Base-by-base conservation (phyloP, 2,113 vertebrate species). In the Hippocampus abdominalis region DNA sequence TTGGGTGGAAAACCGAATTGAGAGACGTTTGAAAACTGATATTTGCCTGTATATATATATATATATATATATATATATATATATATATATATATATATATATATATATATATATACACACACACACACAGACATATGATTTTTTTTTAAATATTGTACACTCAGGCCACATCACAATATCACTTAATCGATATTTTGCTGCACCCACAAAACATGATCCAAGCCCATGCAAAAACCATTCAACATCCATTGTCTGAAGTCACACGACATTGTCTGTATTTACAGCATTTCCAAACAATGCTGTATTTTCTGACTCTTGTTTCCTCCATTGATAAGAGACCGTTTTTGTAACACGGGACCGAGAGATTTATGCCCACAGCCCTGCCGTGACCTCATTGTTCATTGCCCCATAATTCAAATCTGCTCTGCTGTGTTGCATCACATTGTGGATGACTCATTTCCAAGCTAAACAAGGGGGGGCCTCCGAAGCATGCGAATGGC, bases 341-440 rank as follows among this genome's bases (percentile, higher is more conserved):
- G 81, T 16, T 70, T 76, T 77, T 85, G 69, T 66, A 76, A 75
- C 73, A 71, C 39, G 18, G 76, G 68, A 76, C 64, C 54, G 64
- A 76, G 82, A 80, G 83, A 87, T 82, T 84, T 86, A 86, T 76
- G 84, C 88, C 88, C 78, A 69, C 69, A 87, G 89, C 86, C 81
- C 80, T 39, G 64, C 44, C 71, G 87, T 89, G 89, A 88, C 89
- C 89, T 91, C 89, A 89, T 89, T 91, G 88, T 89, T 88, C 86
- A 89, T 68, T 80, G 86, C 82, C 73, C 86, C 83, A 88, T 89
- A 89, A 89, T 89, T 91, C 89, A 91, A 87, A 89, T 89, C 77
- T 84, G 80, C 85, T 83, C 75, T 69, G 77, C 86, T 71, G 82
- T 77, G 83, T 87, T 91, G 89, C 86, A 83, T 88, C 84, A 87